phyloP scores from a whole-genome alignment of 2,113 vertebrate species.

The Laticauda colubrina region DNA sequence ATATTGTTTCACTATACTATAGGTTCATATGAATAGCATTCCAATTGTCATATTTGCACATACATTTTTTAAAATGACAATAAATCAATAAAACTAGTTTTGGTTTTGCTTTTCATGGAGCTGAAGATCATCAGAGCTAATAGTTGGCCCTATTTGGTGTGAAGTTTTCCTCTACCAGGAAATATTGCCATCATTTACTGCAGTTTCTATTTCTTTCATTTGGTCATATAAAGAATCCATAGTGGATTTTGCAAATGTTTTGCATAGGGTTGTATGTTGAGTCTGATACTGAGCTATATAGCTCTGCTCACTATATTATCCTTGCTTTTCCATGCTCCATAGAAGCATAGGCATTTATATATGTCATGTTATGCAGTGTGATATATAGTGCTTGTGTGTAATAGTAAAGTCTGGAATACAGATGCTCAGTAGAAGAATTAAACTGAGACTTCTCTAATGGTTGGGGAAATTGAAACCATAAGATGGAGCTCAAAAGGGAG shows the following conservation, averaged over 20 bases:
- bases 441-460: slow-evolving; percentile 54
- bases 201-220: not conserved
- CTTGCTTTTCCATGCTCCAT: not conserved
- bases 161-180: not conserved
- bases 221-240: not conserved
- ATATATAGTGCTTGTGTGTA: slow-evolving; percentile 6
- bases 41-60: not conserved
- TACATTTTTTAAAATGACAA: not conserved
- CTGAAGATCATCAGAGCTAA: not conserved
- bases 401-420: slow-evolving; percentile 55
- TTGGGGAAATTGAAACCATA: slow-evolving; percentile 61
- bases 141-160: not conserved
- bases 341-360: not conserved
- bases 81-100: not conserved
- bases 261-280: not conserved
- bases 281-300: not conserved
- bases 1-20: not conserved
- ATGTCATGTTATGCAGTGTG: not conserved
- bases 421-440: slow-evolving; percentile 54
- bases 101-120: not conserved
- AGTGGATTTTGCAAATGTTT: not conserved
- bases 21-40: not conserved
- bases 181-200: not conserved
- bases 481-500: slow-evolving; percentile 51
- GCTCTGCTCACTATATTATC: not conserved